Evolutionary conservation across 2,113 vertebrate genomes (phyloP).

Genomic region (Megatriorchis doriae): DNA sequence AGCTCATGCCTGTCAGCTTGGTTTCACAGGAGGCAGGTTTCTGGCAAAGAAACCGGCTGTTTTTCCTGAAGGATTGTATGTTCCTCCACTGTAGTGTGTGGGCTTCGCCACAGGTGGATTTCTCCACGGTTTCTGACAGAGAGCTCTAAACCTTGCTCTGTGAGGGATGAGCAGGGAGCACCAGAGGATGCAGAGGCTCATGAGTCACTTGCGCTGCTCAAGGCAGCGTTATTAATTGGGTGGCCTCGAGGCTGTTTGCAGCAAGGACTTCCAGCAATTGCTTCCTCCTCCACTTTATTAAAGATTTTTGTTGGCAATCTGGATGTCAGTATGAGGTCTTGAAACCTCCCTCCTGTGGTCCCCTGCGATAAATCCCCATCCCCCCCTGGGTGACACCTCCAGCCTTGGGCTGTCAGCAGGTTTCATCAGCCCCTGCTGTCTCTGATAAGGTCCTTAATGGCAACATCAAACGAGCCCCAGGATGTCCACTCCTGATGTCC

Average conservation of each 20-base stretch:
- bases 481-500: neutral
- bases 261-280: neutral
- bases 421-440: neutral
- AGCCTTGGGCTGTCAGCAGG: neutral
- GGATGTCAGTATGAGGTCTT: neutral
- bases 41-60: neutral
- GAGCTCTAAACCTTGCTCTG: too few species aligned
- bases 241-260: neutral
- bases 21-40: neutral
- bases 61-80: neutral
- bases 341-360: neutral
- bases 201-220: neutral
- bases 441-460: neutral
- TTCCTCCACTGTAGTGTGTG: neutral
- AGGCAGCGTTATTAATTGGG: neutral
- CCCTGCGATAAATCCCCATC: neutral
- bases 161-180: neutral
- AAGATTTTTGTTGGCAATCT: neutral
- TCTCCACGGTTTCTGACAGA: neutral
- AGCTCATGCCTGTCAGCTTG: neutral
- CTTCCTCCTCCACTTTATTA: neutral
- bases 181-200: fast-evolving
- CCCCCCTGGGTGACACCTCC: neutral
- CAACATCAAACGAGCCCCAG: fast-evolving
- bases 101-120: neutral